Base-by-base conservation (phyloP, 2,113 vertebrate species). In the Sebastes fasciatus region DNA sequence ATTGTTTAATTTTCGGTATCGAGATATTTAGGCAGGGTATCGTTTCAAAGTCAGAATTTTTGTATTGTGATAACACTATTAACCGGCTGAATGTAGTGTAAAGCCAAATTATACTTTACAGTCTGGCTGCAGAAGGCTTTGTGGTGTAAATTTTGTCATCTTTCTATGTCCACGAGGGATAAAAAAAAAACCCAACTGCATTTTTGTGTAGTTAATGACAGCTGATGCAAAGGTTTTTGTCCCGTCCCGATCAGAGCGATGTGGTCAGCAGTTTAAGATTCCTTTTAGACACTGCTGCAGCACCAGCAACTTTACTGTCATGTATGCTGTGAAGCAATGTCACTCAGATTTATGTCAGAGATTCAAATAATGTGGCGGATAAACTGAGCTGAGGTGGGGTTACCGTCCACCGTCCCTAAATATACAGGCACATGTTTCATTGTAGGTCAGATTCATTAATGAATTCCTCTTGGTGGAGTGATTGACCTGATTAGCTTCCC, bases 391-490 rank as follows among this genome's bases (percentile, higher is more conserved):
- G 69, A 57, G 69, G 69, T 57, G 34, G 19, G 52, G 52, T 71
- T 57, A 45, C 40, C 16, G 9, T 1, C 9, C 70, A 1, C 34
- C 11, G 19, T 71, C 34, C 70, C 42, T 48, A 26, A 72, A 73
- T 54, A 60, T 46, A 23, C n/a, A 6, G 4, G n/a, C 54, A 23
- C 40, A 2, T 45, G 54, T 48, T 26, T 57, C 52, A 71, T 45
- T 57, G 68, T 57, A 21, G 70, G 70, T 58, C 54, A 46, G 42
- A 46, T 60, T 60, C 54, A 48, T 73, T 14, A 26, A 60, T 73
- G 1, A 60, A 57, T 54, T 70, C 68, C n/a, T 49, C 64, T 68
- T 6, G 8, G 23, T 52, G 48, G 17, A 21, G 68, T 2, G 26
- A 43, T n/a, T n/a, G 49, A 21, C 11, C 49, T 8, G 34, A 40